These are phyloP conservation scores for Ceratina calcarata DNA, from an alignment of 1,140 invertebrate genomes.

Conservation along the genomic window DNA sequence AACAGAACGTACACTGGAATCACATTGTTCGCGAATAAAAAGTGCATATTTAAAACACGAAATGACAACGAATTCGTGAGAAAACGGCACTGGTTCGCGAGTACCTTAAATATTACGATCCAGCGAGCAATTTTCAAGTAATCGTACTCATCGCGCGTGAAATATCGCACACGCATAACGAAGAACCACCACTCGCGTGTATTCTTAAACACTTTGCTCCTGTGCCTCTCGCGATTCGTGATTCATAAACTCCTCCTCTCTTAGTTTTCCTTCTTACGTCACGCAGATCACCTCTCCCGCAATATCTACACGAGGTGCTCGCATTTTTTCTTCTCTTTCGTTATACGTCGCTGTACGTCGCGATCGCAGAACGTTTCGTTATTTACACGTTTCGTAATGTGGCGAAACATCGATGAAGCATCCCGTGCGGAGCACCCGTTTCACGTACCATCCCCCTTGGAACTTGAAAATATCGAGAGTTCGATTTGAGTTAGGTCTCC, in stretches of 20 bases:
- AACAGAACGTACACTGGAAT: not conserved
- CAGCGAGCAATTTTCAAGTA: conserved; percentile 16
- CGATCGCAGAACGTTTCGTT: conserved; percentile 1
- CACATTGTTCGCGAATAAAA: no score
- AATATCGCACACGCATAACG: not conserved
- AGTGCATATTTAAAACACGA: not conserved
- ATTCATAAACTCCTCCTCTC: not conserved
- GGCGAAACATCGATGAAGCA: not conserved
- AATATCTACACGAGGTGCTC: conserved; percentile 18
- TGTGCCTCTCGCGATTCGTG: not conserved
- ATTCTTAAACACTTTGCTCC: not conserved
- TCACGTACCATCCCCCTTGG: conserved; percentile 45
- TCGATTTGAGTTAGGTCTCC: conserved; percentile 27
- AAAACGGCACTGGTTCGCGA: not conserved
- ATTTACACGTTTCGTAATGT: not conserved
- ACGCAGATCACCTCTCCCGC: not conserved
- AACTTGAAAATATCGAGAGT: conserved; percentile 31
- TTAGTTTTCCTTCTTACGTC: not conserved
- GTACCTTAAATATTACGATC: conserved; percentile 9
- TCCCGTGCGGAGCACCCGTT: not conserved
- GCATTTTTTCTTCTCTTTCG: conserved; percentile 1
- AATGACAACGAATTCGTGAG: not conserved
- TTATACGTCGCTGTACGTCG: no score
- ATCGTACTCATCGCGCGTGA: conserved; percentile 31
- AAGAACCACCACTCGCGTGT: not conserved